Evolutionary conservation across 2,888 invertebrate genomes (phyloP), one percentile per base, ranked within the genome.

Genomic region (Eulithis prunata): DNA sequence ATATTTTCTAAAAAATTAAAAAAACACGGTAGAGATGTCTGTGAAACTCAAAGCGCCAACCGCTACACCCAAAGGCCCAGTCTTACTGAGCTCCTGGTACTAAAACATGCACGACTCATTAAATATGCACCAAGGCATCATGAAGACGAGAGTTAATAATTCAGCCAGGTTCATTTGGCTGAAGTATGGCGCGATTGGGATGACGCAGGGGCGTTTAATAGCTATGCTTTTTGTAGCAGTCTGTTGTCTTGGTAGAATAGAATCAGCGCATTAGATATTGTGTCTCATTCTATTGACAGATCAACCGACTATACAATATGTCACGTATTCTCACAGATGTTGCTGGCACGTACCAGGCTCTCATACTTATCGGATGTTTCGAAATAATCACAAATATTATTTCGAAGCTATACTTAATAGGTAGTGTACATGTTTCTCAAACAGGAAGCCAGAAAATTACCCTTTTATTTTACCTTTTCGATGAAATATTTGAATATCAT

Each of bases 101-200:
- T 52, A 56, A 75, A 78, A 76, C 73, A 79, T 75, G 71, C 75
- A 76, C 54, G 71, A 57, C 60, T 77, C 76, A 71, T 83, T 80
- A 81, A 81, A 81, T 81, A 85, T 85, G 80, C 80, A 85, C 80
- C 74, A 80, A 71, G 78, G 75, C 76, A 81, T 80, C 81, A 84
- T 80, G 79, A 76, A 76, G 75, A 73, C 75, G 76, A 76, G 70
- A 77, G 77, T 83, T 66, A 82, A 85, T 84, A 82, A 85, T 83
- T 84, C 78, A 83, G 73, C 64, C 62, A 64, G 70, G 64, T 66
- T 66, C 66, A 70, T 73, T 69, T 65, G 66, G 57, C 70, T 71
- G 70, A 71, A 71, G 69, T 68, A 73, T 70, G 66, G 70, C 72
- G 70, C 63, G 49, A 68, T 67, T 66, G 62, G 55, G 45, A 64